Evolutionary conservation across 2,797 vertebrate genomes (phyloP).

Genomic region (Lepus oiostolus): DNA sequence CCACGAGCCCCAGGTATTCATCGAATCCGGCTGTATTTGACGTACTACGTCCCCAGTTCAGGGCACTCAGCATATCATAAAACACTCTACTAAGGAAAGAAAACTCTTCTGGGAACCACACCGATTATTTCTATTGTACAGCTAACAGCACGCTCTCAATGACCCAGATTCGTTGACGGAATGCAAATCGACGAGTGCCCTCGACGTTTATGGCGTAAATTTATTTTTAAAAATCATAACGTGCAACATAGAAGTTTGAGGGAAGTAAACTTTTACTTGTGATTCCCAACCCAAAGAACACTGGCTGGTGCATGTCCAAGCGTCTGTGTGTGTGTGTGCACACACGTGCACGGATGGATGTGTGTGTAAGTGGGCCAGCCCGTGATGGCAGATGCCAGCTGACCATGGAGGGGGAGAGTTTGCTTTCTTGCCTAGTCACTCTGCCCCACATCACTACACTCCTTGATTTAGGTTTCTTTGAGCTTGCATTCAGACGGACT

Average conservation of each 20-base stretch:
- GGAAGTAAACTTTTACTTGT: neutral
- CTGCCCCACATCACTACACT: neutral
- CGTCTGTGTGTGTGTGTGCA: neutral
- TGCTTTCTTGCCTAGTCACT: constrained; percentile 34
- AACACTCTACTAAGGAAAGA: neutral
- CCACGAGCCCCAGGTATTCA: neutral
- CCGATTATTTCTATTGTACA: neutral
- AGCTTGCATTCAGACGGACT: constrained; percentile 36
- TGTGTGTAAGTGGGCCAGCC: no score
- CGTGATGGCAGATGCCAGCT: neutral
- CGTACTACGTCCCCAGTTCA: neutral
- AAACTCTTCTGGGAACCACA: neutral
- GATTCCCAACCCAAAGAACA: neutral
- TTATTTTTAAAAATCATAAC: neutral
- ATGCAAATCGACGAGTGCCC: neutral
- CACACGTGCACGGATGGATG: neutral
- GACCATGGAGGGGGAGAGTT: neutral
- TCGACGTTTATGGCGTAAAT: neutral
- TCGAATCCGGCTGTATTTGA: constrained; percentile 27
- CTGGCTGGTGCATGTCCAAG: neutral
- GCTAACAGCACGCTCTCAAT: neutral
- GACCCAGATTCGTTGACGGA: constrained; percentile 2
- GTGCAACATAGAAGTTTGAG: neutral
- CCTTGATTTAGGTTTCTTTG: constrained; percentile 69
- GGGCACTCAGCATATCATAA: neutral